These are phyloP conservation scores for Ornithoptera priamus DNA, from an alignment of 2,888 invertebrate species.

Conservation along the genomic window DNA sequence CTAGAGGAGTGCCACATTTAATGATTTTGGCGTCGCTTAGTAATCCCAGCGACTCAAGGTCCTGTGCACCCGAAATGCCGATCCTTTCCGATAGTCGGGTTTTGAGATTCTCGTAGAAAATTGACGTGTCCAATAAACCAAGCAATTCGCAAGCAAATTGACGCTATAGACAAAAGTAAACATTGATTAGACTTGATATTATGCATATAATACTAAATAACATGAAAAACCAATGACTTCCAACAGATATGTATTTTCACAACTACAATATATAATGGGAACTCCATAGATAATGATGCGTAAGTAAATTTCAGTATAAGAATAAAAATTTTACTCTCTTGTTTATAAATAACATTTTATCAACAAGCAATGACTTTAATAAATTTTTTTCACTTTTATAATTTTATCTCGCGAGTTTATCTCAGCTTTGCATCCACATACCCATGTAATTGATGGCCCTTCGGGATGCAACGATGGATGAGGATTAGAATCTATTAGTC, in stretches of 20 bases:
- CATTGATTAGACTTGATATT: background rate
- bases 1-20: constrained; percentile 92
- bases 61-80: constrained; percentile 84
- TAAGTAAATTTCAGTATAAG: background rate
- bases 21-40: constrained; percentile 90
- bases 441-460: constrained; percentile 98
- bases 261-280: background rate
- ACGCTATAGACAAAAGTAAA: constrained; percentile 65
- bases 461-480: constrained; percentile 95
- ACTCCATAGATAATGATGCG: background rate
- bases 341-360: background rate
- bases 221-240: background rate
- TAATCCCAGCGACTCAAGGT: constrained; percentile 93
- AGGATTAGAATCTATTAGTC: constrained; percentile 91
- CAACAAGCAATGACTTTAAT: no score
- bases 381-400: no score
- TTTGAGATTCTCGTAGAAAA: constrained; percentile 96
- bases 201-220: no score
- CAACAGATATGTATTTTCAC: background rate
- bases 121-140: constrained; percentile 90
- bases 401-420: background rate
- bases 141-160: constrained; percentile 92
- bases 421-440: constrained; percentile 48
- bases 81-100: constrained; percentile 90
- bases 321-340: background rate